Evolutionary conservation across 2,888 invertebrate species (phyloP), one percentile per base, ranked within the genome.

Genomic region (Dolichopus griseipennis): DNA sequence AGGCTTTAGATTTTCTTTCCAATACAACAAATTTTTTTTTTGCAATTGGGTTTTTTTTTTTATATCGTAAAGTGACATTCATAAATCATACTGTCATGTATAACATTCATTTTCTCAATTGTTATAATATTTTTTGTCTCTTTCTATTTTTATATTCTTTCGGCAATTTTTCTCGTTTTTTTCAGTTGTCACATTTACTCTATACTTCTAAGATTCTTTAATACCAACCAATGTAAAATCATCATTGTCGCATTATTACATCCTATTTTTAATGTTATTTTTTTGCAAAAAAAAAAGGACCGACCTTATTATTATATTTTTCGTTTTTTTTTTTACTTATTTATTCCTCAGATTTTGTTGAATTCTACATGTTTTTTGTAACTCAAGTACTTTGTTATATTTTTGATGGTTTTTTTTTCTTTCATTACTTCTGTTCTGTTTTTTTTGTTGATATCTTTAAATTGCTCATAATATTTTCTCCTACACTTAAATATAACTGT

Each of bases 201-300:
- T 27, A 27, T 5, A 4, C 27, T 27, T 5, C 5, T 52, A n/a
- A n/a, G 52, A 52, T 52, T 12, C 52, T 52, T 27, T 52, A 52
- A 52, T 52, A 52, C 52, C n/a, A 27, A 9, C 52, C 15, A 18
- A 52, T 52, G 52, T 52, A 52, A 52, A 52, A 52, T 15, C 52
- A 52, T 52, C 52, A 52, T 52, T 52, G 52, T 52, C 52, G 52
- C 52, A 52, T 52, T 52, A 52, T 52, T 52, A 52, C 52, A 52
- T 52, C 52, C 52, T 52, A 15, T 52, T 52, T 52, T 52, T 41
- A n/a, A 52, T 52, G 18, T 52, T 52, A 27, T 27, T 27, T 27
- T 27, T 15, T 15, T 52, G n/a, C 2, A n/a, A 12, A 7, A 41
- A 52, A 52, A 52, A n/a, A 52, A 52, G 52, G 52, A 52, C 52